Evolutionary conservation across 2,888 invertebrate species (phyloP), one percentile per base, ranked within the genome.

Genomic region (Isotomurus palustris): DNA sequence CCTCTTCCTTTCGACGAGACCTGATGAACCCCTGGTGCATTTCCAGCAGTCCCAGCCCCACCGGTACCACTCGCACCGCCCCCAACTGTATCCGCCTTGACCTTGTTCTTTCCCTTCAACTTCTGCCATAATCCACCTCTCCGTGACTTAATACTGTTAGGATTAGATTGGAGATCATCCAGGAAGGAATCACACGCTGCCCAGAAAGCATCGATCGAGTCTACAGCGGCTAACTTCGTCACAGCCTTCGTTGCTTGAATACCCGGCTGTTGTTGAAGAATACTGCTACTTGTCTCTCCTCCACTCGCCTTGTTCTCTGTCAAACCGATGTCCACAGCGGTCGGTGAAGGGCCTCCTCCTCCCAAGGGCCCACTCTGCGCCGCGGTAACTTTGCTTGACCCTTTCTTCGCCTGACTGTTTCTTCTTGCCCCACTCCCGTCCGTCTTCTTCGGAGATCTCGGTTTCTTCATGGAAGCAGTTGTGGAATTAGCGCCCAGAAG

Each of bases 161-260:
- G 70, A 60, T 70, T 68, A 8, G 61, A 58, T 38, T 66, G 59
- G 49, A 70, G 60, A 61, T 70, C 70, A 56, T 61, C 61, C 19
- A 68, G 50, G 53, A 70, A 70, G 21, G 70, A 70, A 51, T 70
- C 70, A 53, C 68, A 70, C 19, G 66, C 64, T 52, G 66, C 68
- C 66, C 62, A 67, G 41, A 70, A 70, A 12, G 57, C 66, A 49
- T 70, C 70, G 52, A 59, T 57, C 35, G 53, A 12, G 41, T 35
- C 53, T 29, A 17, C 28, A 36, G 43, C 17, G 10, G 45, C 19
- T 19, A 17, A 17, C 22, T 47, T 51, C 22, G 21, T 36, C 43
- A 43, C 22, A 17, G 43, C 43, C 14, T 43, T 43, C 43, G 19
- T 43, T 12, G 22, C 43, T 38, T 38, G 38, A 19, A 38, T 38